phyloP scores from a whole-genome alignment of 2,888 invertebrate genomes.

The Aphrophora alni region DNA sequence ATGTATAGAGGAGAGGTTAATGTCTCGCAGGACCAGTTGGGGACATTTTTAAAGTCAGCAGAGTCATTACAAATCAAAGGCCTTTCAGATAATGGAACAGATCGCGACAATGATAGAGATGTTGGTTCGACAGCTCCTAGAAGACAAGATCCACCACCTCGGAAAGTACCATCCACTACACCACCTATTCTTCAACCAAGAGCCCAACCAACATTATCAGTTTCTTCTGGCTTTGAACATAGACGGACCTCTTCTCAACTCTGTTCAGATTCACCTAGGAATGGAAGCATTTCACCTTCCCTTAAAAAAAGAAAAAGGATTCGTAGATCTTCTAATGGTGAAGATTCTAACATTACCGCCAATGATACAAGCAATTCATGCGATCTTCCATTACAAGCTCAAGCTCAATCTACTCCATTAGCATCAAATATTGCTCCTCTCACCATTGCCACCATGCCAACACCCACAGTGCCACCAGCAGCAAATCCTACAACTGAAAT shows the following conservation, averaged over 20 bases:
- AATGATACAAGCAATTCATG: slow-evolving; percentile 49
- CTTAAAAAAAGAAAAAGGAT: slow-evolving; percentile 47
- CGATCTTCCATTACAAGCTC: slow-evolving; percentile 49
- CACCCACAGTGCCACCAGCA: slow-evolving; percentile 32
- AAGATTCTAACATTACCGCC: slow-evolving; percentile 48
- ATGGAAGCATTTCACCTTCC: slow-evolving; percentile 48
- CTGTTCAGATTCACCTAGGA: slow-evolving; percentile 47
- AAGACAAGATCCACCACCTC: slow-evolving; percentile 47
- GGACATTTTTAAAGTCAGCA: slow-evolving; percentile 86
- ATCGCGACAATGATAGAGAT: slow-evolving; percentile 46
- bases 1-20: slow-evolving; percentile 95
- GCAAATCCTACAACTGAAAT: slow-evolving; percentile 20
- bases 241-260: slow-evolving; percentile 38
- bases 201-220: slow-evolving; percentile 14
- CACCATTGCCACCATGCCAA: slow-evolving; percentile 53
- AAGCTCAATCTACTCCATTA: slow-evolving; percentile 41
- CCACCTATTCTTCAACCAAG: slow-evolving; percentile 21
- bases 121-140: slow-evolving; percentile 52
- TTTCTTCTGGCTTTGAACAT: slow-evolving; percentile 37
- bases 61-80: slow-evolving; percentile 93
- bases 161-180: slow-evolving; percentile 23
- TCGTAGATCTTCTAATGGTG: slow-evolving; percentile 50
- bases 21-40: slow-evolving; percentile 90
- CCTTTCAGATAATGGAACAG: slow-evolving; percentile 68
- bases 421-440: slow-evolving; percentile 41